Conservation (phyloP, 1,140 invertebrate genomes). For the Harpegnathos saltator region DNA sequence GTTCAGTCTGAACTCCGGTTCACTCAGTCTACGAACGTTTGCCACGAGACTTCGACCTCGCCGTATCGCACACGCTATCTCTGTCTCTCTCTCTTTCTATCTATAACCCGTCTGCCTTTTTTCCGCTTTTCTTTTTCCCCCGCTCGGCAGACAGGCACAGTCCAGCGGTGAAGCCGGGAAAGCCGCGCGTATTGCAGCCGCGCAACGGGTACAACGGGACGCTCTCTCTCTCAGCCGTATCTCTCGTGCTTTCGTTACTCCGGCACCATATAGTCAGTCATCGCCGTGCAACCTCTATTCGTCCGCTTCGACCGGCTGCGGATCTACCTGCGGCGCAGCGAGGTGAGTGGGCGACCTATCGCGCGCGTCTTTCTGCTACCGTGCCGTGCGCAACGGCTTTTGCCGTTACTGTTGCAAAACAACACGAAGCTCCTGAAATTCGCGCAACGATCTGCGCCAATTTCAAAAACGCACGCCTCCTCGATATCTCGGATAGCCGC, state of each 20-base stretch:
- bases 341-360: slow-evolving; percentile 59
- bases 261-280: slow-evolving; percentile 26
- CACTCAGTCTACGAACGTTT: slow-evolving; percentile 85
- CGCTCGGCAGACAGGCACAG: slow-evolving; percentile 31
- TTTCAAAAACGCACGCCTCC: no score
- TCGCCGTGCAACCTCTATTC: slow-evolving; percentile 48
- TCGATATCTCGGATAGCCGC: no score
- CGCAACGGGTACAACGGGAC: slow-evolving; percentile 45
- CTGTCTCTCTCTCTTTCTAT: slow-evolving; percentile 41
- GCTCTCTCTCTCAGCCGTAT: slow-evolving; percentile 34
- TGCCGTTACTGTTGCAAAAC: no score
- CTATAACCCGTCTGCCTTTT: neutral
- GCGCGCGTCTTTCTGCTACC: slow-evolving; percentile 24
- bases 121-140: slow-evolving; percentile 17
- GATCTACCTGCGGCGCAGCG: slow-evolving; percentile 60
- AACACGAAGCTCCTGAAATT: no score
- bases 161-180: slow-evolving; percentile 49
- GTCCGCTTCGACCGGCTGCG: slow-evolving; percentile 61
- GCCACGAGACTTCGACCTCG: slow-evolving; percentile 83
- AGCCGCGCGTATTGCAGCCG: slow-evolving; percentile 50
- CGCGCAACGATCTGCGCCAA: no score
- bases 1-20: slow-evolving; percentile 84
- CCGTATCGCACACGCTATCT: slow-evolving; percentile 62
- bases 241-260: slow-evolving; percentile 35
- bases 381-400: no score